Conservation (phyloP, 2,797 vertebrate genomes). For the Mastacembelus armatus region DNA sequence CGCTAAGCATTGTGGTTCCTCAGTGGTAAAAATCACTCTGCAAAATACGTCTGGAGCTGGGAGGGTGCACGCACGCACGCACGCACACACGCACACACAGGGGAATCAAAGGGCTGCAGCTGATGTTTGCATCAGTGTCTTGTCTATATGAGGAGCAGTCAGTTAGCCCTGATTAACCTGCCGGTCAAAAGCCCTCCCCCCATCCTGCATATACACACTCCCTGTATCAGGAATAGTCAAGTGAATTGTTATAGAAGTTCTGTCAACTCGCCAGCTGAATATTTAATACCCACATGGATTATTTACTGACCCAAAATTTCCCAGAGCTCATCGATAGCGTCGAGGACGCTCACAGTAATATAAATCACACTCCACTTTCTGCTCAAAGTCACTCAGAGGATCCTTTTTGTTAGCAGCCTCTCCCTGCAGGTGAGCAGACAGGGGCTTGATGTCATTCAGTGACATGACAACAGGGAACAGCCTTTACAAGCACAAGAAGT, state of each 20-base stretch:
- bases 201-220: conserved; percentile 17
- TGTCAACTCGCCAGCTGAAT: conserved; percentile 52
- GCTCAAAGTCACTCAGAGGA: background rate
- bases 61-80: too few relatives aligned
- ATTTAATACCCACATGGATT: conserved; percentile 41
- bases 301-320: conserved; percentile 52
- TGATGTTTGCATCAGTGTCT: conserved; percentile 23
- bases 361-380: background rate
- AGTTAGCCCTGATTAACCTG: conserved; percentile 63
- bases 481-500: background rate
- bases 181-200: conserved; percentile 14
- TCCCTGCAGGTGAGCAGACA: conserved; percentile 5
- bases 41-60: background rate
- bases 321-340: conserved; percentile 27
- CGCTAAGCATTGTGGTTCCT: conserved; percentile 24
- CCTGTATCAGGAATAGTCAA: background rate
- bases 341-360: conserved; percentile 20
- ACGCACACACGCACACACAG: background rate
- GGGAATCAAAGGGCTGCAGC: conserved; percentile 19
- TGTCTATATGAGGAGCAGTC: conserved; percentile 19
- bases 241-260: conserved; percentile 35
- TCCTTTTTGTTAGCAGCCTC: background rate
- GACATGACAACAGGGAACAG: background rate
- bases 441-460: conserved; percentile 4
- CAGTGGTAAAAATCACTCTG: conserved; percentile 41